A percentile compares a stretch with the other conserved stretches of the same genome.
These are phyloP conservation scores for Aphis craccivora DNA, from an alignment of 1,140 invertebrate genomes.

Conservation along the genomic window DNA sequence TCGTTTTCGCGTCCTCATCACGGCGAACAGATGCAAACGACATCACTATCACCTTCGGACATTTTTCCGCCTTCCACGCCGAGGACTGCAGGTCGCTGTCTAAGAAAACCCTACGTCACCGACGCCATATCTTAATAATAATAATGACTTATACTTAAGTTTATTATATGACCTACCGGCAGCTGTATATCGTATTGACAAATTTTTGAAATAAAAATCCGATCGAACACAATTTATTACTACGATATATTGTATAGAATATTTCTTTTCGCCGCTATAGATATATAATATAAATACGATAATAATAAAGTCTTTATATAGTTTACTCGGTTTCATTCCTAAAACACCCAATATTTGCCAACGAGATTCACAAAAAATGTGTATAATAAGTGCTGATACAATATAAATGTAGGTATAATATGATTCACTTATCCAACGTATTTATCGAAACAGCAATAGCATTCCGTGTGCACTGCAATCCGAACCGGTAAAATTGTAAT, in stretches of 20 bases:
- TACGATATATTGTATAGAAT: not conserved
- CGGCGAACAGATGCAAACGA: slow-evolving; percentile 11
- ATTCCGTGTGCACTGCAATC: no score
- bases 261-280: not conserved
- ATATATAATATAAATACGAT: no score
- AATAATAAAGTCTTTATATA: no score
- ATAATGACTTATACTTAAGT: not conserved
- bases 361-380: no score
- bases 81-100: no score
- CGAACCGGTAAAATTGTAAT: no score
- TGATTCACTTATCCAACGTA: no score
- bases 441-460: no score
- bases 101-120: not conserved
- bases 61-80: not conserved
- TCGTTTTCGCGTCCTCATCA: not conserved
- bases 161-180: not conserved
- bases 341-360: no score
- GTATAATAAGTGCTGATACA: no score
- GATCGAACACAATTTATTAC: not conserved
- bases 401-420: no score
- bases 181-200: not conserved
- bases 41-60: not conserved
- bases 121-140: not conserved
- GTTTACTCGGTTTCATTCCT: no score
- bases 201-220: not conserved